Base-by-base conservation (phyloP, 1,140 invertebrate genomes). In the Portunus trituberculatus region DNA sequence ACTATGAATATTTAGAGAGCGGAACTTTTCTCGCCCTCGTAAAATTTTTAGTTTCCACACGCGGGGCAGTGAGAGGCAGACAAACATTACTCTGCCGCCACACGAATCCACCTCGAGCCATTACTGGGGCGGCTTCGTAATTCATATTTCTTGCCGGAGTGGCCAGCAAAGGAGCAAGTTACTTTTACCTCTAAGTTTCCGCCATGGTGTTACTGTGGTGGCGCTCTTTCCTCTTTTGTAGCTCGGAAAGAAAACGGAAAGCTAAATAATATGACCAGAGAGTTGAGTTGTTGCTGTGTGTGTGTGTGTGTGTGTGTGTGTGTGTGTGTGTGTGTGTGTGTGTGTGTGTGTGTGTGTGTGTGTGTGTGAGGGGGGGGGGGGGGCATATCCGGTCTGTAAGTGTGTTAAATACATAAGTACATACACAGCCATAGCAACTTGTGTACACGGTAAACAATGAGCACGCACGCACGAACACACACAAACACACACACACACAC, bases 1-100 rank as follows among this genome's bases (percentile, higher is more conserved):
- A 7, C 67, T 76, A 76, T 76, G 67, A 76, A 76, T 76, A 76
- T 76, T 76, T 76, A 76, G 67, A 76, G 67, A 76, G 67, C 67
- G 67, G 1, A 76, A 76, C 67, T 76, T 76, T 39, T 76, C 20
- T 7, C 20, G 20, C 10, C 12, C 67, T 76, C 67, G 67, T 76
- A 76, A 76, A 76, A 76, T n/a, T n/a, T 76, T 25, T 1, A 76
- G 67, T n/a, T 20, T 25, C 20, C 3, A 76, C 67, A 76, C 20
- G 25, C 67, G 20, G 20, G 67, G 67, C 25, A n/a, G 67, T n/a
- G 67, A 25, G 67, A 76, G 20, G 4, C 67, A 12, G 67, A 76
- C 67, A n/a, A 76, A n/a, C 67, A 76, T 76, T 76, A 76, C 67
- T n/a, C n/a, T 10, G 12, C 52, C 52, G 1, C 52, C 52, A 76